phyloP scores from a whole-genome alignment of 2,888 invertebrate species.

The Catocala nupta region DNA sequence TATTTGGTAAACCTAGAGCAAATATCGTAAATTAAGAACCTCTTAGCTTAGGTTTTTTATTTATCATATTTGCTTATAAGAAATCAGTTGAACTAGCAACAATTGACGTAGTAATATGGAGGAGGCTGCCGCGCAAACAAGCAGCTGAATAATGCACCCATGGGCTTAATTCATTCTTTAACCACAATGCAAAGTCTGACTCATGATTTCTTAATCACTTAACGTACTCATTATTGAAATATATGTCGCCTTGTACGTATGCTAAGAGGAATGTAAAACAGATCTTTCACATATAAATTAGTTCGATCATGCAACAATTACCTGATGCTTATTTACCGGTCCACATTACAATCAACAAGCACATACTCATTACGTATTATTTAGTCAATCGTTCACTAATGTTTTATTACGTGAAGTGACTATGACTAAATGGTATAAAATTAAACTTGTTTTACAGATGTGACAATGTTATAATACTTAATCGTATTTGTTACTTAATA shows the following conservation, averaged over 20 bases:
- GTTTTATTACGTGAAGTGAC: slow-evolving; percentile 33
- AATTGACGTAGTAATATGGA: no score
- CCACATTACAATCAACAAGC: slow-evolving; percentile 34
- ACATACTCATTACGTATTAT: slow-evolving; percentile 37
- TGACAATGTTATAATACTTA: slow-evolving; percentile 26
- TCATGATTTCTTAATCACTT: not conserved
- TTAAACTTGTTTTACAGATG: slow-evolving; percentile 33
- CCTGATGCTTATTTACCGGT: slow-evolving; percentile 16
- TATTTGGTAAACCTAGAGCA: no score
- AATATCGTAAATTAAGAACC: no score
- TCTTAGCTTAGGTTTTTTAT: no score
- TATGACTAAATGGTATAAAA: slow-evolving; percentile 36
- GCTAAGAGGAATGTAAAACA: not conserved
- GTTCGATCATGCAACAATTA: slow-evolving; percentile 22
- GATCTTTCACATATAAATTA: slow-evolving; percentile 15
- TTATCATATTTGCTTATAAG: no score
- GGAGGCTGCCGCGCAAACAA: no score
- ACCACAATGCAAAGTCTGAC: no score
- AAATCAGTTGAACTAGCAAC: no score
- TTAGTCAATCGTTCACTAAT: slow-evolving; percentile 41
- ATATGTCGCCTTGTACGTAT: no score
- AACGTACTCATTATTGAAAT: not conserved
- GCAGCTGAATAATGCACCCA: no score
- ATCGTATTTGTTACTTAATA: slow-evolving; percentile 15
- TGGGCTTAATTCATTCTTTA: no score